Evolutionary conservation across 35 echinoderm and acorn worm species (phyloP), one percentile per base, ranked within the genome.

Genomic region (Strongylocentrotus purpuratus): DNA sequence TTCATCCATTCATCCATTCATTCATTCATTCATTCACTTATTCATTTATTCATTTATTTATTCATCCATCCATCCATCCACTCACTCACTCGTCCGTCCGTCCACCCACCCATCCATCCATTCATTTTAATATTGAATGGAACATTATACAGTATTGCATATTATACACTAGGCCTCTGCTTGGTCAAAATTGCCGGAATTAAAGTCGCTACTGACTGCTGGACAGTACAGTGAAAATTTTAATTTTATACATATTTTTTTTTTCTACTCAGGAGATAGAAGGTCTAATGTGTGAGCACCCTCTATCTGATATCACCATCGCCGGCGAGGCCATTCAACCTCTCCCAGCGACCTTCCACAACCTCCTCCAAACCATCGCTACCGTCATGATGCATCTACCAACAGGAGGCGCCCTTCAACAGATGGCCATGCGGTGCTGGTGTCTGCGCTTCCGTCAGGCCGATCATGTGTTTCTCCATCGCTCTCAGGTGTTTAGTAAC

Each of bases 401-500:
- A 17, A 95, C 96, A n/a, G 98, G 98, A 0, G 94, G 98, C 25
- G 98, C 98, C 58, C 96, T 99, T 9, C 98, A 99, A 90, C 95
- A 96, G 95, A 97, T 97, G 97, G 98, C 98, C 47, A 94, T 99
- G 95, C 95, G 97, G 33, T 99, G 98, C 94, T 99, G 98, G 98
- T 97, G 98, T 50, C 94, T 99, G 59, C 96, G 96, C 10, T 99
- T 99, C 87, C 86, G 97, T 9, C 97, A 96, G 12, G 93, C 97
- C 35, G 98, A 99, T 86, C 98, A 99, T 58, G 93, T 99, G 17
- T 99, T 99, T 94, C 92, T 99, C 10, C 98, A 99, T 92, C 97
- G 96, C 88, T 99, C 98, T 28, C 98, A 99, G 32, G 98, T 99
- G 9, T 99, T 99, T 94, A 99, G 98, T 65, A 99, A 99, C 94